Evolutionary conservation across 2,113 vertebrate genomes (phyloP), one percentile per base, ranked within the genome.

Genomic region (Chaetorhynchus papuensis): DNA sequence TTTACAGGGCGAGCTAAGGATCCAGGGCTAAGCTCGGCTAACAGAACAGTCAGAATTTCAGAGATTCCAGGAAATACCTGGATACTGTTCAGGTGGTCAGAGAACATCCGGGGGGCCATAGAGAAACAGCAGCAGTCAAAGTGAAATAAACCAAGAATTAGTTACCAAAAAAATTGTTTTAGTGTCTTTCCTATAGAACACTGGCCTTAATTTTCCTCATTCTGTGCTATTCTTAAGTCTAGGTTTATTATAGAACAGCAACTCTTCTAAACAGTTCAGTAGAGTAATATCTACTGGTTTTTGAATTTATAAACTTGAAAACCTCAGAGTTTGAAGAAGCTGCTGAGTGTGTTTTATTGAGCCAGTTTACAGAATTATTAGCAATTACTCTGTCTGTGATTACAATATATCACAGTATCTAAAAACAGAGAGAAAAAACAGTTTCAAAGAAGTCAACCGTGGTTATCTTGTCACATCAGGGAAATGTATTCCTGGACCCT

Each of bases 11-110:
- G 77, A 96, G 39, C 66, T 82, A 3, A 89, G 30, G 50, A 65
- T 82, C 41, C 45, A 33, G 47, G n/a, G 41, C 77, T 78, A 41
- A 93, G 30, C 65, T 64, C 64, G 17, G 39, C 42, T 33, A 39
- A 56, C 2, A 28, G 83, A 87, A 82, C 81, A 41, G 41, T 52
- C 87, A 79, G 83, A 82, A 41, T 80, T 47, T 33, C 57, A 41
- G 61, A 69, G 69, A 42, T 94, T 96, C 89, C 57, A 53, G 87
- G 93, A 94, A 87, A 56, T 35, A 42, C 41, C 84, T 93, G 94
- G 84, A 80, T 72, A 4, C 26, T 81, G 74, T 90, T 95, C 81
- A 79, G 83, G 22, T 42, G 77, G 42, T 82, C 94, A 82, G 89
- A 91, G 83, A 95, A 31, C 78, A 77, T 33, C n/a, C 31, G n/a